These are phyloP conservation scores for Aporophyla lueneburgensis DNA, from an alignment of 2,888 invertebrate species.

Conservation along the genomic window DNA sequence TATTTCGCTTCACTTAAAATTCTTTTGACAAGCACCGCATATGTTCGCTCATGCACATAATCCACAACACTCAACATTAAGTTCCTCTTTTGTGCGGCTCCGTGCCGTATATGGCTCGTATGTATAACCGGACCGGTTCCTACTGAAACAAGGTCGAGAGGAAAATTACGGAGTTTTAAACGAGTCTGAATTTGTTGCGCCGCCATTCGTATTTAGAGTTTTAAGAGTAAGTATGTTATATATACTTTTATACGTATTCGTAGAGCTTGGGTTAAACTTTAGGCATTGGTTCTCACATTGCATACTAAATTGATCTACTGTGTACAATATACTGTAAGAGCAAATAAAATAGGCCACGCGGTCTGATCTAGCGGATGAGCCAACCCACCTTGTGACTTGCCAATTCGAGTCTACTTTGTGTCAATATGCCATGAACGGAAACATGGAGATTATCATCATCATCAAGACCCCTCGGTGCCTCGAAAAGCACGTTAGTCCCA, in stretches of 20 bases:
- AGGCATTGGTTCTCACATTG: slow-evolving; percentile 2
- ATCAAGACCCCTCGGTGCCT: too few relatives aligned
- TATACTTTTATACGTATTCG: not conserved
- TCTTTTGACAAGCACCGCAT: slow-evolving; percentile 56
- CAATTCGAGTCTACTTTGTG: too few relatives aligned
- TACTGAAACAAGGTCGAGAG: slow-evolving; percentile 56
- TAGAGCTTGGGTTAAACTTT: not conserved
- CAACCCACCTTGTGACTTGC: too few relatives aligned
- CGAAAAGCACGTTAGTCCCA: too few relatives aligned
- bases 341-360: not conserved
- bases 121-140: slow-evolving; percentile 27
- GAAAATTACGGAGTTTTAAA: slow-evolving; percentile 56
- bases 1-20: slow-evolving; percentile 43
- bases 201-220: slow-evolving; percentile 33
- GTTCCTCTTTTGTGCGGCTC: slow-evolving; percentile 48
- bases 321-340: not conserved
- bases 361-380: too few relatives aligned
- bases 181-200: slow-evolving; percentile 35
- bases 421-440: too few relatives aligned
- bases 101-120: slow-evolving; percentile 5
- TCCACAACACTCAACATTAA: slow-evolving; percentile 60
- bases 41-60: slow-evolving; percentile 49
- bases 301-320: not conserved
- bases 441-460: too few relatives aligned
- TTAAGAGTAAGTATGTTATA: not conserved